These are phyloP conservation scores for Catocala fraxini DNA, from an alignment of 2,888 invertebrate species.

Conservation along the genomic window DNA sequence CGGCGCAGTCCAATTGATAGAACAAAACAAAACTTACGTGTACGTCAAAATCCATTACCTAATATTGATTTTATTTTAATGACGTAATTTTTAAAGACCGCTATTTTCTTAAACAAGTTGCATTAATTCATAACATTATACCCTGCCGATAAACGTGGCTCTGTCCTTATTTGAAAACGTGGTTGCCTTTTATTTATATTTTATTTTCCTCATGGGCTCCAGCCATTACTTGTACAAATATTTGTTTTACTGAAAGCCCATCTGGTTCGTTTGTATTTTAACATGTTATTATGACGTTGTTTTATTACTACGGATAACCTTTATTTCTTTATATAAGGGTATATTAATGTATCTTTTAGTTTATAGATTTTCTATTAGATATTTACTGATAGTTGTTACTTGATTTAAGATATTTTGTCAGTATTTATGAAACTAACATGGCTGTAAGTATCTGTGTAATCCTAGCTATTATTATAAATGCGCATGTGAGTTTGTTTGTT, in stretches of 20 bases:
- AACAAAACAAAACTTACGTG: too few relatives aligned
- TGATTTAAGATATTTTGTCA: too few relatives aligned
- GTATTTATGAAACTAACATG: too few relatives aligned
- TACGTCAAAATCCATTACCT: too few relatives aligned
- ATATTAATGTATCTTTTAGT: slow-evolving; percentile 13
- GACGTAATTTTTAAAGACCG: neutral
- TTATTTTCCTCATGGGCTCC: slow-evolving; percentile 62
- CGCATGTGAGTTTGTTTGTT: too few relatives aligned
- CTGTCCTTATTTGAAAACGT: slow-evolving; percentile 8
- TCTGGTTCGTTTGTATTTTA: slow-evolving; percentile 60
- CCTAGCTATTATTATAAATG: too few relatives aligned
- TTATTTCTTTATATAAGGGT: slow-evolving; percentile 15
- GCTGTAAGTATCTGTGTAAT: too few relatives aligned
- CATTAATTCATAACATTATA: neutral
- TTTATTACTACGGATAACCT: slow-evolving; percentile 31
- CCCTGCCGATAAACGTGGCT: neutral
- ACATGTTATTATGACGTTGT: slow-evolving; percentile 56
- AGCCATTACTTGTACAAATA: slow-evolving; percentile 75
- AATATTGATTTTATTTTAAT: too few relatives aligned
- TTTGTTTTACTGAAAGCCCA: slow-evolving; percentile 71
- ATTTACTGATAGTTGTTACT: too few relatives aligned
- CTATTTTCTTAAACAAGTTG: neutral
- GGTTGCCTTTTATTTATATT: slow-evolving; percentile 55
- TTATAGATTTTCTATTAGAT: too few relatives aligned
- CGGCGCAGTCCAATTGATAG: too few relatives aligned